Percentiles rank a stretch among this genome's conserved stretches.
phyloP scores from a whole-genome alignment of 2,888 invertebrate species.

The Oxycera nigricornis region DNA sequence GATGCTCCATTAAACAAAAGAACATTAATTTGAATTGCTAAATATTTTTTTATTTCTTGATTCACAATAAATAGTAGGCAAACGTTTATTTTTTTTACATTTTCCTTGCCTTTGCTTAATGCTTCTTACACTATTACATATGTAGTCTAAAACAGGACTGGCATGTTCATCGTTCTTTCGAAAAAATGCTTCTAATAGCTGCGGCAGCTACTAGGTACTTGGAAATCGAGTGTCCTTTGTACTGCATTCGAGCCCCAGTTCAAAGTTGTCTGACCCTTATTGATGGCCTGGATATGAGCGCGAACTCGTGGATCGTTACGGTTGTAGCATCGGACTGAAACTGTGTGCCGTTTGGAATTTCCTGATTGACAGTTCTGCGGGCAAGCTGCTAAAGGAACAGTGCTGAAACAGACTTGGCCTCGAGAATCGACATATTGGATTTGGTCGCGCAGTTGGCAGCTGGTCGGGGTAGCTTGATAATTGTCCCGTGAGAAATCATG shows the following conservation, averaged over 20 bases:
- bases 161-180: not conserved
- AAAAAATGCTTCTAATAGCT: not conserved
- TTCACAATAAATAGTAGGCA: not conserved
- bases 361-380: not conserved
- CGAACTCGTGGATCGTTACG: not conserved
- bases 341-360: not conserved
- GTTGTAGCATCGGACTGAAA: not conserved
- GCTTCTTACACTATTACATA: not conserved
- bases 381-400: not conserved
- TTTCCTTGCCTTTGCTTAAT: not conserved
- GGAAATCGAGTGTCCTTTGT: not conserved
- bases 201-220: not conserved
- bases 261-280: not conserved
- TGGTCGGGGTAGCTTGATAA: no score
- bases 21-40: not conserved
- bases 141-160: not conserved
- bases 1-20: no score
- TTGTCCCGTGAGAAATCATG: no score
- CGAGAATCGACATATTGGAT: not conserved
- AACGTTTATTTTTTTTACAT: not conserved
- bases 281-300: not conserved
- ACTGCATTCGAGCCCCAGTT: not conserved
- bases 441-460: not conserved
- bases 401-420: conserved; percentile 1
- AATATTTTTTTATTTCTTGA: not conserved